Base-by-base conservation (phyloP, 1,140 invertebrate genomes). In the Sinonovacula constricta region DNA sequence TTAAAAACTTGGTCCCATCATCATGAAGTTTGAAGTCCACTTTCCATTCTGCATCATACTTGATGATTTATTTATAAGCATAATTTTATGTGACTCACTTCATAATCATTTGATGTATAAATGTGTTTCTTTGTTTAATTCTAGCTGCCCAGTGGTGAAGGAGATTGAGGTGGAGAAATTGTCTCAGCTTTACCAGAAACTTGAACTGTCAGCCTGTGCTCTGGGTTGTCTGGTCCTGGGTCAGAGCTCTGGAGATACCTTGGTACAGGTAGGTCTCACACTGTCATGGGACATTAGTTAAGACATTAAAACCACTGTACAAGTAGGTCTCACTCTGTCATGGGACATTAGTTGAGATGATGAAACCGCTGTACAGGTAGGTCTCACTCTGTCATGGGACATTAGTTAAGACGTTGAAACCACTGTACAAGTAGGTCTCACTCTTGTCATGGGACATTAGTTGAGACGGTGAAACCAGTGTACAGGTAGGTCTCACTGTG, bases 141-240 rank as follows among this genome's bases (percentile, higher is more conserved):
- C 22, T 67, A 87, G 86, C n/a, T 87, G 84, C 62, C 86, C 86
- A 26, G 78, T 86, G 22, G 28, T 81, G 0, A 53, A 66, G 34
- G 65, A 80, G 31, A 12, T 86, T 5, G 78, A 87, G 53, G 34
- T 84, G 5, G 24, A 10, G 12, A 28, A 26, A 18, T 26, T 86
- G n/a, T 68, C 59, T 26, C 54, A 79, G 36, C 81, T 83, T 15
- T 86, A 80, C 33, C 28, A 81, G 22, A 75, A 70, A 26, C 56
- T 86, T 26, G 83, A 84, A 15, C 67, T 87, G 28, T 62, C 72
- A 2, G 68, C 82, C 12, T 86, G 84, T 79, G 75, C 81, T n/a
- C 74, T 83, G 2, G 76, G 75, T n/a, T 82, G 83, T 74, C 63
- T 85, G 12, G 28, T 83, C 12, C 36, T 84, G 36, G 79, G 56